Conservation (phyloP, 92 coral and sea anemone species). For the Scolanthus callimorphus region DNA sequence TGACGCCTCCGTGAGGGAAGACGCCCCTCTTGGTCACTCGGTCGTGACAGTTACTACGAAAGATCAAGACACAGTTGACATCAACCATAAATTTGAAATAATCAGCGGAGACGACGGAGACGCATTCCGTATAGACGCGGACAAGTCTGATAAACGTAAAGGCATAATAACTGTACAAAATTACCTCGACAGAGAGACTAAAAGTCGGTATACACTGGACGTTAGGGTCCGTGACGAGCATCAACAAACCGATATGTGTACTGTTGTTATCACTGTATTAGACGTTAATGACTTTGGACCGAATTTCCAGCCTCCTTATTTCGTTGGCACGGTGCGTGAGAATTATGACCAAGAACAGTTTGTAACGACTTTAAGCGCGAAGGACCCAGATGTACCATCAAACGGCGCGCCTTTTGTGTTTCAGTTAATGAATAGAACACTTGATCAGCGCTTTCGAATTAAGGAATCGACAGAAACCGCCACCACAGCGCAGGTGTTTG, state of each 20-base stretch:
- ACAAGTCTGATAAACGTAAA: constrained; percentile 21
- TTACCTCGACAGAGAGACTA: constrained; percentile 57
- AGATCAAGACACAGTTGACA: constrained; percentile 52
- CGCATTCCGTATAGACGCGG: constrained; percentile 47
- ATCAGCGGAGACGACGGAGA: constrained; percentile 61
- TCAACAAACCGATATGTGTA: constrained; percentile 36
- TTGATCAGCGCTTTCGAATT: constrained; percentile 45
- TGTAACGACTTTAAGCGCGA: constrained; percentile 63
- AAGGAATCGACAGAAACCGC: constrained; percentile 25
- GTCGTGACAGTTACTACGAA: constrained; percentile 53
- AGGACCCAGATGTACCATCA: constrained; percentile 61
- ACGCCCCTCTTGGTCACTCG: constrained; percentile 51
- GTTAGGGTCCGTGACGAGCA: constrained; percentile 55
- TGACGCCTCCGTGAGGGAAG: constrained; percentile 46
- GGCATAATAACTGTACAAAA: constrained; percentile 51
- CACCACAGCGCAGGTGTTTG: constrained; percentile 44
- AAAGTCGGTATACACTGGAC: constrained; percentile 38
- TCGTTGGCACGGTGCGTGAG: constrained; percentile 62
- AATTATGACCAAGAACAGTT: constrained; percentile 35
- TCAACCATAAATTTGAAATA: constrained; percentile 46
- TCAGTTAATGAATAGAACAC: constrained; percentile 62
- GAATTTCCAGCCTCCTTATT: constrained; percentile 63
- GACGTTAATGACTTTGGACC: constrained; percentile 94
- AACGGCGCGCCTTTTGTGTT: constrained; percentile 64
- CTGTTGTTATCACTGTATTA: constrained; percentile 55